phyloP scores from a whole-genome alignment of 2,888 invertebrate species.

The Ditylenchus weischeri region DNA sequence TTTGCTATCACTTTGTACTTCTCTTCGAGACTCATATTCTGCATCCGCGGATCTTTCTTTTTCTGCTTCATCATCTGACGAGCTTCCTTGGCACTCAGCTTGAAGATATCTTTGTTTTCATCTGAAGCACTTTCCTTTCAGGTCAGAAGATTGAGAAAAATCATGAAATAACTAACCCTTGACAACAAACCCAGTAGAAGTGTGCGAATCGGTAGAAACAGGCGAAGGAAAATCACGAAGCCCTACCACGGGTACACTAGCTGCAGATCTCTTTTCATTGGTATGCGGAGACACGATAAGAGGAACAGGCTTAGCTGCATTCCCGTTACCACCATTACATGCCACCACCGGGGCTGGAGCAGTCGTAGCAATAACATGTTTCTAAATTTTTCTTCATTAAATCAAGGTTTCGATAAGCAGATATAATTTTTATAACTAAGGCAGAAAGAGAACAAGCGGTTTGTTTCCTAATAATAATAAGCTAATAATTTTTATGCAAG shows the following conservation, averaged over 20 bases:
- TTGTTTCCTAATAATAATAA: too few relatives aligned
- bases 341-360: not conserved
- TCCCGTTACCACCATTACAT: too few relatives aligned
- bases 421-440: too few relatives aligned
- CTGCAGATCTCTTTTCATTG: not conserved
- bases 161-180: not conserved
- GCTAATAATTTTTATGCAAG: too few relatives aligned
- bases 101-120: constrained; percentile 47
- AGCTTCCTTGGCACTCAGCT: constrained; percentile 54
- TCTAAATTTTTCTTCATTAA: constrained; percentile 12
- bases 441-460: too few relatives aligned
- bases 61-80: constrained; percentile 35
- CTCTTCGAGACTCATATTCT: constrained; percentile 54
- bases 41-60: constrained; percentile 43
- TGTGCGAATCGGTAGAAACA: not conserved
- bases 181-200: not conserved
- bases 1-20: constrained; percentile 53
- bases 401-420: constrained; percentile 4
- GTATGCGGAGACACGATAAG: constrained; percentile 11
- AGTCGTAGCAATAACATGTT: constrained; percentile 10
- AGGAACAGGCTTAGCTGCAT: constrained; percentile 20
- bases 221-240: not conserved
- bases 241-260: too few relatives aligned
- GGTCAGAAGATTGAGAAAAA: not conserved
- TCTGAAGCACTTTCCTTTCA: constrained; percentile 19